These are phyloP conservation scores for Ancistrus triradiatus DNA, from an alignment of 2,113 vertebrate genomes.

Conservation along the genomic window DNA sequence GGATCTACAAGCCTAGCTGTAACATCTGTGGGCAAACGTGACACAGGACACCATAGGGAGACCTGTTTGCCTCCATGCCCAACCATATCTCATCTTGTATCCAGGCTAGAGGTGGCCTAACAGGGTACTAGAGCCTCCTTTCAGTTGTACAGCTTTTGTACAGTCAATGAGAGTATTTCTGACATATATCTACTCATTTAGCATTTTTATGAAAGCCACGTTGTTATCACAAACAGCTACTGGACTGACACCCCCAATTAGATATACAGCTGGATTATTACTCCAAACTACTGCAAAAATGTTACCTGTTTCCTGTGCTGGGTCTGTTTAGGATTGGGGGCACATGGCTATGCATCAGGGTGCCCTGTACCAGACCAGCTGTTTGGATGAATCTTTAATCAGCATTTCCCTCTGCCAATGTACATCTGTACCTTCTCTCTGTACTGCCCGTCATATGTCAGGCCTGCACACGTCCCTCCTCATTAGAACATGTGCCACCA, in stretches of 20 bases:
- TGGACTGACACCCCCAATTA: background rate
- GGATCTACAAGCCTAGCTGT: too few relatives aligned
- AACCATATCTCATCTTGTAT: too few relatives aligned
- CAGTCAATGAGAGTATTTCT: too few relatives aligned
- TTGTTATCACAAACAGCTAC: background rate
- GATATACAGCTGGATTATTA: conserved; percentile 1
- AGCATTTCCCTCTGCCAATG: conserved; percentile 46
- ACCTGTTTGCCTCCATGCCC: too few relatives aligned
- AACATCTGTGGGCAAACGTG: too few relatives aligned
- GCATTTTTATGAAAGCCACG: background rate
- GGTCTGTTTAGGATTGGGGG: conserved; percentile 49
- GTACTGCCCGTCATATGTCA: conserved; percentile 47
- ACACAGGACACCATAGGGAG: too few relatives aligned
- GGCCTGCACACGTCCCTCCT: conserved; percentile 50
- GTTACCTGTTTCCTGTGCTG: conserved; percentile 12
- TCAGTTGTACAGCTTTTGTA: too few relatives aligned
- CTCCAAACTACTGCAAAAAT: conserved; percentile 7
- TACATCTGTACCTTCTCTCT: conserved; percentile 48
- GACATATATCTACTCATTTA: conserved; percentile 1
- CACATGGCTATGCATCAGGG: conserved; percentile 47
- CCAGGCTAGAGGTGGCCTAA: too few relatives aligned
- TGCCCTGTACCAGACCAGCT: conserved; percentile 61
- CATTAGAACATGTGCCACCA: conserved; percentile 15
- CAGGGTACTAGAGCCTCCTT: too few relatives aligned
- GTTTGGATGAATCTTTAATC: conserved; percentile 70